Conservation (phyloP, 2,888 invertebrate species). For the Thecocarcelia acutangulata region DNA sequence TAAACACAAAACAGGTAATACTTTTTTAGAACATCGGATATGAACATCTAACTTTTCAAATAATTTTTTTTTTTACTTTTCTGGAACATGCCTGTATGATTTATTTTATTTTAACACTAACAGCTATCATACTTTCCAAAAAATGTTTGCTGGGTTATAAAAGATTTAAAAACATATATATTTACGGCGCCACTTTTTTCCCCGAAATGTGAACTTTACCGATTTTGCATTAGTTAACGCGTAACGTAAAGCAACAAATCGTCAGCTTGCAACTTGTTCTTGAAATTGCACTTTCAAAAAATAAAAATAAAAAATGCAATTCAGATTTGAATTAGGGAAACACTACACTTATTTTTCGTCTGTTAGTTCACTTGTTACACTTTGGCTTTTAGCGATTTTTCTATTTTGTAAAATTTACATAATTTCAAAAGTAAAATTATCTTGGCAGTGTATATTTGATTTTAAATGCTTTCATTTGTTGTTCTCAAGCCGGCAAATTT, state of each 20-base stretch:
- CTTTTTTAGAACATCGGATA: too few species aligned
- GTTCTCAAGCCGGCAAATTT: conserved; percentile 3
- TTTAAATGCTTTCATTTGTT: too few species aligned
- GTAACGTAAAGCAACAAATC: conserved; percentile 9
- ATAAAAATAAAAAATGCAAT: conserved; percentile 34
- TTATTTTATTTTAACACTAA: too few species aligned
- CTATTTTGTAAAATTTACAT: conserved; percentile 9
- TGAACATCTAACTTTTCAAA: too few species aligned
- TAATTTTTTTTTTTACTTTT: too few species aligned
- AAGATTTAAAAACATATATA: background rate
- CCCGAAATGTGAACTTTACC: background rate
- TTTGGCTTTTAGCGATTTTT: conserved; percentile 14
- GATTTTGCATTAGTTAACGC: conserved; percentile 8
- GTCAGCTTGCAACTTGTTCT: conserved; percentile 14
- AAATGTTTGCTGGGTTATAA: conserved; percentile 44
- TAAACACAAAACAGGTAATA: too few species aligned
- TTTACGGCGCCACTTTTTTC: background rate
- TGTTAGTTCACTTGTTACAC: conserved; percentile 10
- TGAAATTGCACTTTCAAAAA: conserved; percentile 37
- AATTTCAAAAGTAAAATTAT: conserved; percentile 4
- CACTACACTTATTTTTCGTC: background rate
- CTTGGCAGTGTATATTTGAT: background rate
- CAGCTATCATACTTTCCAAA: background rate
- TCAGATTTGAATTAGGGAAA: background rate
- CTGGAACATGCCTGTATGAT: too few species aligned